These are phyloP conservation scores for Ciona savignyi DNA, from an alignment of 23 tunicate species.

Conservation along the genomic window DNA sequence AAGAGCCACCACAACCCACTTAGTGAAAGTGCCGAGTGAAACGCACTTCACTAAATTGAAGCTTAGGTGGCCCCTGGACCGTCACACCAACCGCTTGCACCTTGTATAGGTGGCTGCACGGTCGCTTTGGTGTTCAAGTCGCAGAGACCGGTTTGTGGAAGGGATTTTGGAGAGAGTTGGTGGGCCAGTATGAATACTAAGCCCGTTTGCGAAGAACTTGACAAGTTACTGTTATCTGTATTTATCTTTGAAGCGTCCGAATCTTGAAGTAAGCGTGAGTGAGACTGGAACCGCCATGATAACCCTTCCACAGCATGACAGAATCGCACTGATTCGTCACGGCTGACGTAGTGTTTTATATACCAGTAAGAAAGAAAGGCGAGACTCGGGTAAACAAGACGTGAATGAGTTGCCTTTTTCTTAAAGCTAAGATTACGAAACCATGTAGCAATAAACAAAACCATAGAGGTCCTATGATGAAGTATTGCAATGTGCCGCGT, in stretches of 20 bases:
- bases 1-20: conserved; percentile 37
- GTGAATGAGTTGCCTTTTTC: neutral
- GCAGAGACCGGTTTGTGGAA: conserved; percentile 54
- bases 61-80: conserved; percentile 63
- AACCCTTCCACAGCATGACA: conserved; percentile 71
- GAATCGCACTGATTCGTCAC: conserved; percentile 21
- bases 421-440: neutral
- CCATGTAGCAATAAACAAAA: no score
- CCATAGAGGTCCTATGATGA: no score
- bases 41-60: conserved; percentile 6
- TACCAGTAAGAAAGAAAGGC: conserved; percentile 1
- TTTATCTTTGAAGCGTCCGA: conserved; percentile 28
- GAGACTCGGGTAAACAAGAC: no score
- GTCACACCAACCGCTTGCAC: conserved; percentile 69
- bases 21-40: neutral
- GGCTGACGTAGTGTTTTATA: neutral
- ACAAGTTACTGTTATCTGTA: conserved; percentile 50
- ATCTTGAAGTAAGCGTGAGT: conserved; percentile 58
- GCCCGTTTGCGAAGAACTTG: conserved; percentile 49
- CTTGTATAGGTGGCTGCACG: conserved; percentile 43
- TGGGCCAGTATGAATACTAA: conserved; percentile 50
- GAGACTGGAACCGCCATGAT: conserved; percentile 46
- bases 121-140: conserved; percentile 51
- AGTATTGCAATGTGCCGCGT: no score
- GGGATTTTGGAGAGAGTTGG: conserved; percentile 22